Percentiles rank a stretch among this genome's conserved stretches.
These are phyloP conservation scores for Catocala nupta DNA, from an alignment of 2,888 invertebrate species.

Conservation along the genomic window DNA sequence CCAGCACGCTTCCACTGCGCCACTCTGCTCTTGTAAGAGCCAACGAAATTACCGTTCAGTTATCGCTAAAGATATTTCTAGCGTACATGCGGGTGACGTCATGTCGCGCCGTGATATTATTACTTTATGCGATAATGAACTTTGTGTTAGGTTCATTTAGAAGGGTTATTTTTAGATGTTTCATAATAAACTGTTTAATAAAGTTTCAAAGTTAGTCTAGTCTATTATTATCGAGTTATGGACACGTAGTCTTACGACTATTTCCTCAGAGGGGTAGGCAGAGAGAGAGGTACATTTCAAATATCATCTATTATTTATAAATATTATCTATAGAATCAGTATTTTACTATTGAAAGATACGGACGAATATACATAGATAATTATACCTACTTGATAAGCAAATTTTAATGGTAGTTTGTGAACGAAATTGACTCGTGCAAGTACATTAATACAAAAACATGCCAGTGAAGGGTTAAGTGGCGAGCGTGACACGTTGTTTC, in stretches of 20 bases:
- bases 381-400: too few relatives aligned
- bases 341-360: too few relatives aligned
- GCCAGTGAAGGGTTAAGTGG: slow-evolving; percentile 48
- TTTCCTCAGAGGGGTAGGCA: too few relatives aligned
- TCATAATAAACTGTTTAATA: slow-evolving; percentile 11
- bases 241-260: too few relatives aligned
- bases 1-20: slow-evolving; percentile 95
- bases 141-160: slow-evolving; percentile 14
- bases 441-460: too few relatives aligned
- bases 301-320: too few relatives aligned
- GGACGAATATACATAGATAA: too few relatives aligned
- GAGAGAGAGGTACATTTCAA: too few relatives aligned
- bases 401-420: too few relatives aligned
- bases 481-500: slow-evolving; percentile 58
- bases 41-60: slow-evolving; percentile 58
- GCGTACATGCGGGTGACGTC: slow-evolving; percentile 59
- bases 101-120: slow-evolving; percentile 33
- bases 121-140: slow-evolving; percentile 51
- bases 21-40: slow-evolving; percentile 88
- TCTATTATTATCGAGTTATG: too few relatives aligned
- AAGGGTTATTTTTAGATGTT: slow-evolving; percentile 35
- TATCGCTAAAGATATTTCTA: slow-evolving; percentile 24
- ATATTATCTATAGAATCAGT: too few relatives aligned
- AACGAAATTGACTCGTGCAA: too few relatives aligned
- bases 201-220: background rate